Percentiles rank a stretch among this genome's conserved stretches.
These are phyloP conservation scores for Conus canariensis DNA, from an alignment of 2,888 invertebrate genomes.

Conservation along the genomic window DNA sequence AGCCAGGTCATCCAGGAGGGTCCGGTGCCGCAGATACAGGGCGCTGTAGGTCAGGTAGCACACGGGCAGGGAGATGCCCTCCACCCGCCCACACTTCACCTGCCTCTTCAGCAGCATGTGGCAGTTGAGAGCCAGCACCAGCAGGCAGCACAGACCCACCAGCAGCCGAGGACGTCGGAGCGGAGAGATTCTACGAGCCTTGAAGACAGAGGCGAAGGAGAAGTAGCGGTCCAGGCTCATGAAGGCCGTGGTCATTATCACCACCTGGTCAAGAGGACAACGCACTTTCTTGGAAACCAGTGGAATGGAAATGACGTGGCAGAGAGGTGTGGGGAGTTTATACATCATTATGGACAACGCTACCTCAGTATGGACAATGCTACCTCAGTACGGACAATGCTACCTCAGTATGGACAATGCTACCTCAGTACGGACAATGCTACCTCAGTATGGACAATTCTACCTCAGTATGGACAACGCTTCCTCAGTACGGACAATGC, in stretches of 20 bases:
- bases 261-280: background rate
- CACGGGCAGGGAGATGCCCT: constrained; percentile 19
- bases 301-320: too few relatives aligned
- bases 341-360: too few relatives aligned
- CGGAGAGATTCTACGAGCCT: background rate
- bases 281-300: too few relatives aligned
- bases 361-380: too few relatives aligned
- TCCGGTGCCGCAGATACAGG: constrained; percentile 17
- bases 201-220: constrained; percentile 12
- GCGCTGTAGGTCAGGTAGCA: constrained; percentile 31
- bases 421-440: too few relatives aligned
- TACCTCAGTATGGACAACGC: too few relatives aligned
- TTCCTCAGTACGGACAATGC: too few relatives aligned
- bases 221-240: constrained; percentile 38
- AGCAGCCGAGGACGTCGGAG: constrained; percentile 3
- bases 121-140: constrained; percentile 15
- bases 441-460: too few relatives aligned
- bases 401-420: too few relatives aligned
- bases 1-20: constrained; percentile 22
- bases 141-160: background rate
- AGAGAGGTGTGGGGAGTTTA: too few relatives aligned
- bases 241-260: constrained; percentile 28
- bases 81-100: background rate
- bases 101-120: constrained; percentile 23
- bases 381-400: too few relatives aligned